Base-by-base conservation (phyloP, 2,888 invertebrate genomes). In the Aphidoletes aphidimyza region DNA sequence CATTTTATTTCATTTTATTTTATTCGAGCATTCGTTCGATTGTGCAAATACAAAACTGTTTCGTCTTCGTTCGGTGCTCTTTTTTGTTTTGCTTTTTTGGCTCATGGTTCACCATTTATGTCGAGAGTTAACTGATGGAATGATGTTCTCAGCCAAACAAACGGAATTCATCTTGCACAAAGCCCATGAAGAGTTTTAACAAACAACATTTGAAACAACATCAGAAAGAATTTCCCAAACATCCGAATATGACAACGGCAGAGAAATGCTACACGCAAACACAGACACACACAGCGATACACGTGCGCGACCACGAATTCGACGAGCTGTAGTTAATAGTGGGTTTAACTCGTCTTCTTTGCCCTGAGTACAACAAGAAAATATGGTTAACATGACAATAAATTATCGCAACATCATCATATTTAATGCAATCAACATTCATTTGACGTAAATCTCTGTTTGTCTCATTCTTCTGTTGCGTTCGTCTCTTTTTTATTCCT, bases 391-490 rank as follows among this genome's bases (percentile, higher is more conserved):
- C 81, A 81, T 37, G 81, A 81, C 81, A 81, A 81, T 81, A 81
- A 81, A 81, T 81, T 81, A 81, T 81, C 81, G 81, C 81, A 81
- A 81, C 81, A 81, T 81, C 81, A 81, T 81, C 81, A n/a, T 81
- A 81, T 81, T 81, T 81, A 81, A 81, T 81, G 81, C 81, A 81
- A 81, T 81, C 81, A 81, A 81, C 81, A 37, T 81, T 81, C 81
- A 81, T 81, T 81, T 81, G 81, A 81, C 81, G 37, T 37, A 37
- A 37, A 81, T 69, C 34, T 69, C 30, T 36, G 5, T 47, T n/a
- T n/a, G n/a, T n/a, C n/a, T n/a, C n/a, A n/a, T n/a, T n/a, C n/a
- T n/a, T n/a, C n/a, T n/a, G n/a, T n/a, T n/a, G n/a, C n/a, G n/a
- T n/a, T n/a, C n/a, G n/a, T n/a, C n/a, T n/a, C n/a, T n/a, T n/a